Conservation (phyloP, 2,113 vertebrate species). For the Muntiacus reevesi region DNA sequence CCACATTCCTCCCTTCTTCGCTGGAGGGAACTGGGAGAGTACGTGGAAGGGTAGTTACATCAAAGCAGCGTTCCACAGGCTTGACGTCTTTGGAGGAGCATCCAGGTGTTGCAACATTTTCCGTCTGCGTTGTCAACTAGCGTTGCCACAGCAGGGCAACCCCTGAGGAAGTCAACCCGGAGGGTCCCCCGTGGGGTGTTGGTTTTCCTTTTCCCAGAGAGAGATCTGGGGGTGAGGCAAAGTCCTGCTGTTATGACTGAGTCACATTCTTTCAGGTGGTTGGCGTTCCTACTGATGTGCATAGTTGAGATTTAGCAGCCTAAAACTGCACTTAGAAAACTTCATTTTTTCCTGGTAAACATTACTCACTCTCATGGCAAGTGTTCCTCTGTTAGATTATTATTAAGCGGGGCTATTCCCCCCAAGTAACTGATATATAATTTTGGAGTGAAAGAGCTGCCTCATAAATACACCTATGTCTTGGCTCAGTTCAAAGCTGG, state of each 20-base stretch:
- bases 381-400: not conserved
- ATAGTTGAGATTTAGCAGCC: not conserved
- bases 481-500: not conserved
- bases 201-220: conserved; percentile 53
- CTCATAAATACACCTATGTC: not conserved
- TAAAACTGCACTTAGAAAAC: conserved; percentile 32
- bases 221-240: conserved; percentile 48
- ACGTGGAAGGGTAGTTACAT: not conserved
- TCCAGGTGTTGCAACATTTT: conserved; percentile 40
- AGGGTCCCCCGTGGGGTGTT: conserved; percentile 55
- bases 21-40: not conserved
- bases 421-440: not conserved
- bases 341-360: conserved; percentile 39
- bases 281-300: conserved; percentile 25
- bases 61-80: conserved; percentile 16
- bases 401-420: not conserved
- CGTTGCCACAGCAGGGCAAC: not conserved
- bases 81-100: conserved; percentile 37
- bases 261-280: conserved; percentile 21
- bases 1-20: not conserved
- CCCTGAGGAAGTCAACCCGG: conserved; percentile 24
- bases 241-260: conserved; percentile 1
- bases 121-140: conserved; percentile 27
- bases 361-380: not conserved
- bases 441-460: not conserved